These are phyloP conservation scores for Drosophila tropicalis DNA, from an alignment of 1,140 invertebrate species.

Conservation along the genomic window DNA sequence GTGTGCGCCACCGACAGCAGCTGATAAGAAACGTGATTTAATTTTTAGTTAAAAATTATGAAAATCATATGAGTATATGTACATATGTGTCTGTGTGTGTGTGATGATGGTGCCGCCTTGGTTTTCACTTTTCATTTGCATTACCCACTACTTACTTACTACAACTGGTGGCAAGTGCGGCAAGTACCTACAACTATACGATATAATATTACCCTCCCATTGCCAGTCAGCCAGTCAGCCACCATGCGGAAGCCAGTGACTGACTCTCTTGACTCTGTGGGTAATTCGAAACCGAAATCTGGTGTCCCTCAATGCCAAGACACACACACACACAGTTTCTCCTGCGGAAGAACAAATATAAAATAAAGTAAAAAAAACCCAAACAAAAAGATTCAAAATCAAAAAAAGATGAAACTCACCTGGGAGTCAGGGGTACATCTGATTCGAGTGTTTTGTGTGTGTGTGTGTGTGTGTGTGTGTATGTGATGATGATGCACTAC, in stretches of 20 bases:
- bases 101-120: conserved; percentile 15
- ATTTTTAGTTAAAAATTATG: conserved; percentile 75
- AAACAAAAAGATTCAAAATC: conserved; percentile 33
- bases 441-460: too few relatives aligned
- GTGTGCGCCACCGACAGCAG: conserved; percentile 4
- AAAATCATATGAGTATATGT: conserved; percentile 52
- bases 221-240: background rate
- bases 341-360: conserved; percentile 44
- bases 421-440: conserved; percentile 15
- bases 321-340: conserved; percentile 7
- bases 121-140: conserved; percentile 64
- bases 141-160: too few relatives aligned
- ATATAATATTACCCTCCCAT: background rate
- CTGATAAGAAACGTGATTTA: conserved; percentile 80
- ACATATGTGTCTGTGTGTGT: too few relatives aligned
- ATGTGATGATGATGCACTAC: too few relatives aligned
- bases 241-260: conserved; percentile 15
- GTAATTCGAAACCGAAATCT: conserved; percentile 15
- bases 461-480: too few relatives aligned
- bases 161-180: background rate
- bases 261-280: conserved; percentile 1
- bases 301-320: conserved; percentile 11
- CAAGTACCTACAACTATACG: background rate
- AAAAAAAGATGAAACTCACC: conserved; percentile 31
- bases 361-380: background rate